Evolutionary conservation across 2,888 invertebrate genomes (phyloP), one percentile per base, ranked within the genome.

Genomic region (Allophyes oxyacanthae): DNA sequence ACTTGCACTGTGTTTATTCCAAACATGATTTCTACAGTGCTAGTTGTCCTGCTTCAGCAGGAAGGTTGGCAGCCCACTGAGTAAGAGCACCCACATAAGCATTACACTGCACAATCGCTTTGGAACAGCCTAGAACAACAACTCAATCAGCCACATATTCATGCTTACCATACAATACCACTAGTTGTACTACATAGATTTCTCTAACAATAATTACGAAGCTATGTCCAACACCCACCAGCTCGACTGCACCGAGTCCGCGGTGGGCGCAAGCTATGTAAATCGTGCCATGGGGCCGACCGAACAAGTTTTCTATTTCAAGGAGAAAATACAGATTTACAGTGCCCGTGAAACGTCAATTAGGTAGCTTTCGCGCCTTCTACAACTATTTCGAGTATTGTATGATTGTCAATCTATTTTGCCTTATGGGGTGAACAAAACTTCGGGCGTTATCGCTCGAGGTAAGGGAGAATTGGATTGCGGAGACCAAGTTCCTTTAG

Each of bases 301-400:
- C 65, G 67, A 77, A 72, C 77, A 69, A 75, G 81, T 81, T 82
- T 81, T 82, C 81, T 77, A 81, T 82, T 83, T 80, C 80, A 75
- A 78, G 81, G 83, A 80, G 83, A 84, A 84, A 84, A 84, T 82
- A 76, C 80, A 76, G 83, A 83, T 83, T 82, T 81, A 80, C 79
- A 77, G 77, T 75, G 78, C 76, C 77, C 75, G 72, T 76, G 75
- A 77, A 74, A 81, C 79, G 83, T 84, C 83, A 84, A 84, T 84
- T 84, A 81, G 75, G 73, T 77, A 73, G 68, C 72, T 81, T 74
- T 81, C 80, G 77, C 74, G 75, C 75, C 76, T 77, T 74, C 77
- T 75, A 68, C 62, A 75, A 75, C 71, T 73, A 73, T 75, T 75
- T 75, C 75, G 67, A 73, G 65, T 71, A 78, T 75, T 75, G 73